phyloP scores from a whole-genome alignment of 2,113 vertebrate species.

The Saguinus midas region DNA sequence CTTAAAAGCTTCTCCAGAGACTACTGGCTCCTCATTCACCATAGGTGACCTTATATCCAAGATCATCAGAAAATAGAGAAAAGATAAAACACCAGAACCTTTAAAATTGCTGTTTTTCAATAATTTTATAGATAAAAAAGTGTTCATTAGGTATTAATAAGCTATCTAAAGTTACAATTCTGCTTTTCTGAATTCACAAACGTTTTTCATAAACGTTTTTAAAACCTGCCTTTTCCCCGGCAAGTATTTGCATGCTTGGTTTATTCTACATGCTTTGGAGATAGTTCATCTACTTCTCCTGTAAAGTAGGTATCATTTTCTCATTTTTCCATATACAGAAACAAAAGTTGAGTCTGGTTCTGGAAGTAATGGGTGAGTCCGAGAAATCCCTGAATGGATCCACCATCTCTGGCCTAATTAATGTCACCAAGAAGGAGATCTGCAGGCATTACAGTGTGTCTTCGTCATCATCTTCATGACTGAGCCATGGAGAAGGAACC shows the following conservation, averaged over 20 bases:
- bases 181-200: not conserved
- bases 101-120: not conserved
- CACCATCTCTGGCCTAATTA: not conserved
- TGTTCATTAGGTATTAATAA: not conserved
- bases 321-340: not conserved
- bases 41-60: not conserved
- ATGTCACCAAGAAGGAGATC: not conserved
- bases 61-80: not conserved
- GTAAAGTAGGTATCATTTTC: not conserved
- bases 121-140: not conserved
- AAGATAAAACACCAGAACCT: not conserved
- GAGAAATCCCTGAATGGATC: not conserved
- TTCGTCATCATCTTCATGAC: not conserved
- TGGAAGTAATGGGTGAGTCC: not conserved
- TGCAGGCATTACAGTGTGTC: fast-evolving
- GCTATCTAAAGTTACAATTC: not conserved
- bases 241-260: not conserved
- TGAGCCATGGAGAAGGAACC: not conserved
- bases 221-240: not conserved
- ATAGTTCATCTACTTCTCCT: not conserved
- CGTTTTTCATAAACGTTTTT: not conserved
- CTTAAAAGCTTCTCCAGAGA: not conserved
- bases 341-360: not conserved
- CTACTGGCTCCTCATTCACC: not conserved
- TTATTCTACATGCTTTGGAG: not conserved